Evolutionary conservation across 2,888 invertebrate species (phyloP), one percentile per base, ranked within the genome.

Genomic region (Sesamia inferens): DNA sequence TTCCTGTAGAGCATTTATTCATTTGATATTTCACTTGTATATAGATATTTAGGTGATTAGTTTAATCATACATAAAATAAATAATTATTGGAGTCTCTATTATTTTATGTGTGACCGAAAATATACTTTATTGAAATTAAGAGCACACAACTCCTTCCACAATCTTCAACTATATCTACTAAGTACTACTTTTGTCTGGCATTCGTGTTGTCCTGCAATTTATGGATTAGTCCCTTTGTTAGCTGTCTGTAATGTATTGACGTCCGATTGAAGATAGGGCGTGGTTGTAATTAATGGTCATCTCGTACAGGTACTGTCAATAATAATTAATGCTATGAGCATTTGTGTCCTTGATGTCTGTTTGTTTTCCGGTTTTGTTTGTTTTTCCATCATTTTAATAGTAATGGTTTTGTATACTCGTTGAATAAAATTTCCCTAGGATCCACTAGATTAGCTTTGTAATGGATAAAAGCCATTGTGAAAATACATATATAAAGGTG

Each of bases 151-250:
- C 22, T 74, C 48, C 39, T 78, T 79, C 76, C 69, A 83, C 82
- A 75, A 83, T 84, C 79, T 81, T 61, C 67, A 79, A 74, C 76
- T 83, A 78, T 84, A 87, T 85, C 82, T 71, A 8, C 64, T 78
- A 74, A 85, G 81, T 86, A 86, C 78, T 82, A 88, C 86, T 88
- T 90, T 89, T 88, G 92, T 92, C 89, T 87, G 84, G 71, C 81
- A 83, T 82, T 86, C 88, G 84, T 90, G 91, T 90, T 89, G 89
- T 90, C 87, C 86, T 87, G 86, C 88, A 89, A 93, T 94, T 93
- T 93, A 93, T 93, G 91, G 91, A 91, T 91, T 91, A 89, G 88
- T 83, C 81, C 89, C 89, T 91, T 89, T 92, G 91, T 92, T 88
- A 87, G 88, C 83, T 84, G 86, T 85, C 82, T 70, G 82, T 89